Evolutionary conservation across 1,140 invertebrate genomes (phyloP), one percentile per base, ranked within the genome.

Genomic region (Oreohelix idahoensis): DNA sequence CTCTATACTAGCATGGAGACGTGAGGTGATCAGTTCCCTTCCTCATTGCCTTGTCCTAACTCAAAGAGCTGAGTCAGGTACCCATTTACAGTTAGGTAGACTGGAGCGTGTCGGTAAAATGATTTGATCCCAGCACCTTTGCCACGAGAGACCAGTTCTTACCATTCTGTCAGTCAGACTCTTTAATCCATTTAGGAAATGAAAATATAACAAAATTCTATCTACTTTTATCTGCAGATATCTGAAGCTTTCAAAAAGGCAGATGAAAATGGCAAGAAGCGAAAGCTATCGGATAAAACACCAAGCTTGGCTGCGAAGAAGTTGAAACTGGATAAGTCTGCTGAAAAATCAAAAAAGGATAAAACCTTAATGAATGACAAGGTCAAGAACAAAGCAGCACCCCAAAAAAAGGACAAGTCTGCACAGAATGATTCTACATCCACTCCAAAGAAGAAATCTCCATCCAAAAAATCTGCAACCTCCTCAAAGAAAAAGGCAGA

Each of bases 171-270:
- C n/a, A n/a, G n/a, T n/a, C n/a, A n/a, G n/a, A n/a, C n/a, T n/a
- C n/a, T n/a, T n/a, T n/a, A n/a, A n/a, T n/a, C n/a, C n/a, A n/a
- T n/a, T n/a, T n/a, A n/a, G n/a, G n/a, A n/a, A n/a, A n/a, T n/a
- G n/a, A n/a, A n/a, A n/a, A n/a, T n/a, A n/a, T 45, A 15, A 45
- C 42, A 45, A 45, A 8, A 8, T 45, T 45, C 5, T 8, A 45
- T 15, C 42, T 58, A 15, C 29, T 66, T 79, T 70, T 36, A 82
- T 38, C 81, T 84, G 39, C 83, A 89, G 89, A 87, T 88, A 81
- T 82, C 88, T 71, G 89, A 89, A 63, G 86, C 87, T 1, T 79
- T 84, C 11, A 88, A 88, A 77, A 83, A 84, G 83, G 88, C 86
- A 36, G 85, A 89, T 66, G 85, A 88, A 75, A 79, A 79, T 45